Conservation (phyloP, 2,113 vertebrate species). For the Protobothrops flavoviridis region DNA sequence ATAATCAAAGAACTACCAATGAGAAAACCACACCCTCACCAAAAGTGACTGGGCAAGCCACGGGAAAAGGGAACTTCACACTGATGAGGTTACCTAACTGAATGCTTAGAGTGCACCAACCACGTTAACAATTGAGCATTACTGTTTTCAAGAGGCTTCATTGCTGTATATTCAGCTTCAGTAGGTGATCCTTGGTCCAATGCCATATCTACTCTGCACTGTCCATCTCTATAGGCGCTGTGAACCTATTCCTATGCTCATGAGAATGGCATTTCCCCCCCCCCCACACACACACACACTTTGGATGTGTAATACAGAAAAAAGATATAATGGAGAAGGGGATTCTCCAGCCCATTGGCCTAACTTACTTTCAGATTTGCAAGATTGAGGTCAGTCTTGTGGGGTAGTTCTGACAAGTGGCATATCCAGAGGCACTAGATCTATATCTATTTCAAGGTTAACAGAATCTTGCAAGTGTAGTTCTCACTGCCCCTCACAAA, state of each 20-base stretch:
- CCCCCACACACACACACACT: background rate
- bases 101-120: background rate
- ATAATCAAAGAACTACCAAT: background rate
- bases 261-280: background rate
- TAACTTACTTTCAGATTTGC: background rate
- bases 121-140: background rate
- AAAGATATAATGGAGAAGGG: background rate
- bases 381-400: background rate
- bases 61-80: background rate
- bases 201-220: background rate
- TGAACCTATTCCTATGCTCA: background rate
- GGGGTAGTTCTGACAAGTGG: background rate
- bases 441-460: too few relatives aligned
- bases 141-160: background rate
- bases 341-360: background rate
- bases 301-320: background rate
- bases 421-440: background rate
- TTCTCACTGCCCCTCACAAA: background rate
- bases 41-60: background rate
- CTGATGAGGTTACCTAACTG: background rate
- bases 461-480: too few relatives aligned
- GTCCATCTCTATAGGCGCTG: background rate
- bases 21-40: background rate
- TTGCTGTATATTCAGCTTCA: background rate
- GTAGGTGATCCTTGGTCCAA: background rate